Base-by-base conservation (phyloP, 2,113 vertebrate species). In the Mohoua ochrocephala region DNA sequence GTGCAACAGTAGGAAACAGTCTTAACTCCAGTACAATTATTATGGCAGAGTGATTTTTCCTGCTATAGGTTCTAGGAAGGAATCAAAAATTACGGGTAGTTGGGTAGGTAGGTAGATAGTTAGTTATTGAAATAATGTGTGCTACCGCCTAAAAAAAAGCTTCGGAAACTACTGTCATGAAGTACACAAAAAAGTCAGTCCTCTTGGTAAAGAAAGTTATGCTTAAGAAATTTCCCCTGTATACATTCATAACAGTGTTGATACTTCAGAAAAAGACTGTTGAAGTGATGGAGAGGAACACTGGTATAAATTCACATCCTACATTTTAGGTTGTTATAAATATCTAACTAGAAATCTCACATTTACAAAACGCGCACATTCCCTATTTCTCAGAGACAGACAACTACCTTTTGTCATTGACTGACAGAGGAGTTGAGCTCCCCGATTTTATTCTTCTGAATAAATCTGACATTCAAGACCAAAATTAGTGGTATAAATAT, bases 341-440 rank as follows among this genome's bases (percentile, higher is more conserved):
- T 67, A 75, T 17, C 13, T 93, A 81, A 39, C 27, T 84, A 2
- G 9, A 78, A 89, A 67, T 30, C 20, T 91, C 45, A 74, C 7
- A 9, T 61, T 37, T 41, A 27, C 16, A 41, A 45, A 57, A 23
- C 0, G 0, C 15, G 52, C 11, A 20, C 1, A 35, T 65, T 87
- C 6, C 3, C 8, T 70, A 0, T 61, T 77, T 91, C 56, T 80
- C 23, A 71, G 26, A 54, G 41, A 61, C 4, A 60, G 3, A 28
- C 4, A 52, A 5, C 16, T 59, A 27, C 9, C 1, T 83, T 64
- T 76, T 76, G 5, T 44, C 22, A 28, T 10, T 52, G 39, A 45
- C 50, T 74, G 37, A 28, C 33, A 56, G 45, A 70, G 27, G 30
- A 60, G 31, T 77, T 86, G 13, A 81, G 4, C 7, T 65, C 9